Evolutionary conservation across 1,140 invertebrate genomes (phyloP).

Genomic region (Aphaenogaster floridana): DNA sequence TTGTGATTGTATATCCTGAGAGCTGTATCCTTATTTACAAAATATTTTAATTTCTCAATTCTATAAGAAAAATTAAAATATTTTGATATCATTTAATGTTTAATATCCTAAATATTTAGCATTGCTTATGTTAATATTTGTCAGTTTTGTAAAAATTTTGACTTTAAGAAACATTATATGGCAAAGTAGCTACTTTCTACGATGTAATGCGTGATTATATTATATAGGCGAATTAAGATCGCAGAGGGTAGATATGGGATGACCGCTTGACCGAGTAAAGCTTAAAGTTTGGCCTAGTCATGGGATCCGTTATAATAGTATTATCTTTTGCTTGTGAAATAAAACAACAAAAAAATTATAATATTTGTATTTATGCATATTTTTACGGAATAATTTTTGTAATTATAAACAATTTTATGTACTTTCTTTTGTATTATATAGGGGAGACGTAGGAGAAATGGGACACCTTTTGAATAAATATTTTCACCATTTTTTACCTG

Average conservation of each 20-base stretch:
- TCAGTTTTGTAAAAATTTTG: too few species aligned
- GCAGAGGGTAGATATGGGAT: conserved; percentile 72
- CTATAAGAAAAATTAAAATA: not conserved
- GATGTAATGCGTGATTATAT: not conserved
- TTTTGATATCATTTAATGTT: not conserved
- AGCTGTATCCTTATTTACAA: not conserved
- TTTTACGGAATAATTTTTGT: not conserved
- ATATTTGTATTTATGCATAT: not conserved
- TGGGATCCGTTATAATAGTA: not conserved
- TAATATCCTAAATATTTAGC: too few species aligned
- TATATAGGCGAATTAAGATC: conserved; percentile 58
- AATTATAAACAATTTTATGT: not conserved
- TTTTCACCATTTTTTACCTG: too few species aligned
- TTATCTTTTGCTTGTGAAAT: not conserved
- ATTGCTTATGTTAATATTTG: too few species aligned
- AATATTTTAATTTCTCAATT: not conserved
- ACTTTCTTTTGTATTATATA: not conserved
- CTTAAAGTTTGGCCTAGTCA: conserved; percentile 74
- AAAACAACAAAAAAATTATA: not conserved
- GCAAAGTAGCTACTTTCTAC: not conserved
- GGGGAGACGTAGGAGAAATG: too few species aligned
- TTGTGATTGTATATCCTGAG: too few species aligned
- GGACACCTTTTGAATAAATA: too few species aligned
- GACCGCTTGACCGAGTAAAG: conserved; percentile 79
- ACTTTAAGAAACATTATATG: not conserved